Conservation (phyloP, 1,140 invertebrate genomes). For the Maniola jurtina region DNA sequence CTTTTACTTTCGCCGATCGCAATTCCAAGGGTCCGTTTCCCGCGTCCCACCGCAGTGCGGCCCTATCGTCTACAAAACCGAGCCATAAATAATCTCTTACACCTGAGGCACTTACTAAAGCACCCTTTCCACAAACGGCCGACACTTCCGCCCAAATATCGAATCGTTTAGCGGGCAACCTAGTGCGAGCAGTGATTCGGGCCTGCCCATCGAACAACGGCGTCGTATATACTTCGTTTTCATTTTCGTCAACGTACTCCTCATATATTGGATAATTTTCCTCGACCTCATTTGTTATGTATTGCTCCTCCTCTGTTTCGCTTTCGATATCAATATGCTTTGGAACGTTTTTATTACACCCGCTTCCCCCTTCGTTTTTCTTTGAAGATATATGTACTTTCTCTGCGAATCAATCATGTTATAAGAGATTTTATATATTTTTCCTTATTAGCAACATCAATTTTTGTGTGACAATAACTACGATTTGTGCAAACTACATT, state of each 20-base stretch:
- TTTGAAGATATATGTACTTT: constrained; percentile 40
- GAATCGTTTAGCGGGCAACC: constrained; percentile 64
- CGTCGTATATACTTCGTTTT: constrained; percentile 52
- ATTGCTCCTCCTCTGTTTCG: constrained; percentile 49
- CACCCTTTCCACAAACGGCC: constrained; percentile 59
- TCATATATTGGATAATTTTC: constrained; percentile 61
- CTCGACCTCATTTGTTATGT: constrained; percentile 55
- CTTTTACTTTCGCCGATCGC: constrained; percentile 54
- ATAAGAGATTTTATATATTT: background rate
- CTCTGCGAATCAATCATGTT: constrained; percentile 59
- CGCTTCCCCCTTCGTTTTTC: constrained; percentile 41
- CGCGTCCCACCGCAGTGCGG: constrained; percentile 61
- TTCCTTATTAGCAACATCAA: background rate
- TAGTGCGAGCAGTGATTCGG: constrained; percentile 53
- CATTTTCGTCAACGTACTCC: constrained; percentile 56
- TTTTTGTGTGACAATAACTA: constrained; percentile 25
- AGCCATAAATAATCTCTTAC: constrained; percentile 70
- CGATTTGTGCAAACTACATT: constrained; percentile 41
- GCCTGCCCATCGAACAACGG: constrained; percentile 66
- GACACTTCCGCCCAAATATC: constrained; percentile 74
- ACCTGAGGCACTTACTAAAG: constrained; percentile 63
- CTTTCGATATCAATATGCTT: constrained; percentile 38
- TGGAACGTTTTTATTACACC: constrained; percentile 40
- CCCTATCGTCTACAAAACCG: constrained; percentile 56
- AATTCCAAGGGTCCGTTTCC: constrained; percentile 60